Base-by-base conservation (phyloP, 2,797 vertebrate genomes). In the Poeciliopsis gracilis region DNA sequence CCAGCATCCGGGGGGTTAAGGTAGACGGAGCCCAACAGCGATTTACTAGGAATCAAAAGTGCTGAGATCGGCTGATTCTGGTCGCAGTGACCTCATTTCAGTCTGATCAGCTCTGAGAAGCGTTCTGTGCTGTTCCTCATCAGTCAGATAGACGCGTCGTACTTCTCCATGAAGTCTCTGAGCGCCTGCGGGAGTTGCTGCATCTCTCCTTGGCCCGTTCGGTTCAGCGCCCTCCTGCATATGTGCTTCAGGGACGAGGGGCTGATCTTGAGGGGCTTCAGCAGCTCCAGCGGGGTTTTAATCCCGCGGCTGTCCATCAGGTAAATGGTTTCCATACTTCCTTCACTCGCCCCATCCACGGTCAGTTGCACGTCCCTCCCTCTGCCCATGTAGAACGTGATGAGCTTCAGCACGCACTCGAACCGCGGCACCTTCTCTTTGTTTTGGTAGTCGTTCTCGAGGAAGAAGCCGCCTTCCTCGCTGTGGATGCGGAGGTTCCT, bases 401-500 rank as follows among this genome's bases (percentile, higher is more conserved):
- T 95, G 86, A 99, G 96, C 86, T 99, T 99, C 71, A 99, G 96
- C 82, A 99, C 98, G 2, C 98, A 99, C 88, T 99, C 97, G 4
- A 99, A 99, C 74, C 96, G 97, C 0, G 97, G 98, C 75, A 96
- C 96, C 0, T 96, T 95, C 84, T 97, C 97, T 81, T 96, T 94
- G 92, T 97, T 97, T 74, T 96, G 96, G 2, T 97, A 94, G 87
- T 99, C 98, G 0, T 97, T 98, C 93, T 99, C 98, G 80, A 99
- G 86, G 70, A 97, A 98, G 93, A 99, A 99, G 88, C 96, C 97
- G 66, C 96, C 95, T 0, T 95, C 96, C 83, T 98, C 97, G 6
- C 98, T 99, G 92, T 99, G 98, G 93, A 99, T 98, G 88, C 98
- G 97, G 84, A 99, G 93, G 93, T 99, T 99, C 93, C 98, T 99